Conservation (phyloP, 2,113 vertebrate species). For the Spheniscus mendiculus region DNA sequence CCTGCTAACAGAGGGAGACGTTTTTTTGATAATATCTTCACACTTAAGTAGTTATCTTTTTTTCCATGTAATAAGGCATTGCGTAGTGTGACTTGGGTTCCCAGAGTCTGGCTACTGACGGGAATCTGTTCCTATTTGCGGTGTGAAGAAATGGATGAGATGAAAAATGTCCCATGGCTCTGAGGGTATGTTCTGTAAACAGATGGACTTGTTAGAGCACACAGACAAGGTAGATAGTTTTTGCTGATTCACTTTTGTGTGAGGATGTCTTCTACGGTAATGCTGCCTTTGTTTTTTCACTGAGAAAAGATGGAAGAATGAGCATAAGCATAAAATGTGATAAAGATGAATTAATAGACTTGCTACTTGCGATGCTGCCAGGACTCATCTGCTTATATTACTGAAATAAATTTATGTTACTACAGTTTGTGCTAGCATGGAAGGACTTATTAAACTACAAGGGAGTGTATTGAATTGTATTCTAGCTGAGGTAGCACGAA, state of each 20-base stretch:
- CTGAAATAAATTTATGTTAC: constrained; percentile 11
- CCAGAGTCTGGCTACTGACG: neutral
- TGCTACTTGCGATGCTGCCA: neutral
- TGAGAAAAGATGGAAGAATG: neutral
- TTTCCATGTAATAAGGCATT: neutral
- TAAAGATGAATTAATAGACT: constrained; percentile 5
- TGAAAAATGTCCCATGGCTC: neutral
- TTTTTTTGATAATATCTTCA: neutral
- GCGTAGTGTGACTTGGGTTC: neutral
- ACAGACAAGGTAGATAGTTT: neutral
- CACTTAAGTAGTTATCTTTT: neutral
- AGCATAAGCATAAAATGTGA: neutral
- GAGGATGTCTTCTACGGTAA: neutral
- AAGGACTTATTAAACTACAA: neutral
- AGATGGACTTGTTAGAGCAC: neutral
- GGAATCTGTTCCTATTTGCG: neutral
- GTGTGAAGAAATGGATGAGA: neutral
- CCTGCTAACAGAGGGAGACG: neutral
- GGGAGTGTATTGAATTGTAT: neutral
- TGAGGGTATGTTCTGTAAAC: neutral
- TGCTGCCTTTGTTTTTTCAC: neutral
- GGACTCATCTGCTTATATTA: neutral
- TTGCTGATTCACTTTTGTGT: neutral
- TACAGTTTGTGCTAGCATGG: neutral
- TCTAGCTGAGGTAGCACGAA: neutral